These are phyloP conservation scores for Geotrupes spiniger DNA, from an alignment of 2,888 invertebrate species.

Conservation along the genomic window DNA sequence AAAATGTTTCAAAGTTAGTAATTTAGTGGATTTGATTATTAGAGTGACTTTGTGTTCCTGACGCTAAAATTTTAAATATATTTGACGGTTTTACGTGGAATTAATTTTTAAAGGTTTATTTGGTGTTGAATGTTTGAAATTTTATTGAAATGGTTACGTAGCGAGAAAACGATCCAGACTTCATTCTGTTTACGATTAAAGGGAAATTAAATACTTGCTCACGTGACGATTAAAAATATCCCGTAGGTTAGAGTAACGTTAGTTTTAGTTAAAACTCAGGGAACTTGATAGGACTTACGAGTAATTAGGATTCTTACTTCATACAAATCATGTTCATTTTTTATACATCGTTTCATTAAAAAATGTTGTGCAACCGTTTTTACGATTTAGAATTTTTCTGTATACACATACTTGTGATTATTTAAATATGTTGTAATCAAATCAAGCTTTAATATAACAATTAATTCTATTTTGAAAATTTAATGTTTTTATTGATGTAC, in stretches of 20 bases:
- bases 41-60: too few relatives aligned
- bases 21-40: too few relatives aligned
- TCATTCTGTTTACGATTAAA: background rate
- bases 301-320: conserved; percentile 13
- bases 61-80: too few relatives aligned
- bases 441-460: too few relatives aligned
- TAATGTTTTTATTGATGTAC: too few relatives aligned
- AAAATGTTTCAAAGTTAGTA: too few relatives aligned
- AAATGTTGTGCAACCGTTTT: background rate
- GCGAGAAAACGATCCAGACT: background rate
- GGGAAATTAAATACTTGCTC: background rate
- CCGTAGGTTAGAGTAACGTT: background rate
- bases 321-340: conserved; percentile 24
- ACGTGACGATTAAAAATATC: conserved; percentile 1
- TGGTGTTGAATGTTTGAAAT: background rate
- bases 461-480: too few relatives aligned
- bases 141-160: background rate
- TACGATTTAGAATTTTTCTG: background rate
- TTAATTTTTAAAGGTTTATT: conserved; percentile 1
- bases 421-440: too few relatives aligned
- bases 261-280: conserved; percentile 5
- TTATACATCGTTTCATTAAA: too few relatives aligned
- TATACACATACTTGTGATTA: background rate
- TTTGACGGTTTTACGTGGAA: too few relatives aligned
- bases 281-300: conserved; percentile 2